phyloP scores from a whole-genome alignment of 2,888 invertebrate genomes.

The Minunthozetes semirufus region DNA sequence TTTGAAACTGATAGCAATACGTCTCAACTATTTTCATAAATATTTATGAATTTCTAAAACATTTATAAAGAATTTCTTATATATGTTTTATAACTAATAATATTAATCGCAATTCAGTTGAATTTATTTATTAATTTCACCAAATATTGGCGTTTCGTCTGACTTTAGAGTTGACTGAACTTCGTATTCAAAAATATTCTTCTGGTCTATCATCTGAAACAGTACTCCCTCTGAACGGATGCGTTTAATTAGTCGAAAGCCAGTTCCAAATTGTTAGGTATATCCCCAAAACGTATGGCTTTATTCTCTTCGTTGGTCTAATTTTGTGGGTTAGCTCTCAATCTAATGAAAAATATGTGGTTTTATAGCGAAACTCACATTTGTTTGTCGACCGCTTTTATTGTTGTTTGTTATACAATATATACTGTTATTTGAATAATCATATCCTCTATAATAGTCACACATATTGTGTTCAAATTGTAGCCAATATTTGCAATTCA shows the following conservation, averaged over 20 bases:
- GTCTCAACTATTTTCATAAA: neutral
- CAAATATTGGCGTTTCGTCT: neutral
- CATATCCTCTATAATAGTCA: neutral
- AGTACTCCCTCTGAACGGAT: conserved; percentile 21
- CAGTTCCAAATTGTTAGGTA: conserved; percentile 10
- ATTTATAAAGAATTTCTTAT: neutral
- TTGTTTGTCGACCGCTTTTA: neutral
- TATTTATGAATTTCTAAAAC: neutral
- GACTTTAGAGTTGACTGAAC: conserved; percentile 22
- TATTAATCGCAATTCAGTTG: too few species aligned
- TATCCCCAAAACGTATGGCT: neutral
- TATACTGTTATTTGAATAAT: neutral
- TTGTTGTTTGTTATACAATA: neutral
- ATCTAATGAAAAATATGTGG: neutral
- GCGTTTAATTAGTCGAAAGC: conserved; percentile 12
- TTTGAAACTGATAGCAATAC: too few species aligned
- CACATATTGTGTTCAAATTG: neutral
- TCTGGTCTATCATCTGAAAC: conserved; percentile 17
- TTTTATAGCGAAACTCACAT: neutral
- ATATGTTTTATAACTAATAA: too few species aligned
- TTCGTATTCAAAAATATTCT: neutral
- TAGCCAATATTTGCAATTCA: neutral
- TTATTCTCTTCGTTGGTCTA: neutral
- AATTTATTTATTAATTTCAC: neutral
- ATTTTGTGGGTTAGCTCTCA: conserved; percentile 1